Evolutionary conservation across 2,113 vertebrate species (phyloP).

Genomic region (Cololabis saira): DNA sequence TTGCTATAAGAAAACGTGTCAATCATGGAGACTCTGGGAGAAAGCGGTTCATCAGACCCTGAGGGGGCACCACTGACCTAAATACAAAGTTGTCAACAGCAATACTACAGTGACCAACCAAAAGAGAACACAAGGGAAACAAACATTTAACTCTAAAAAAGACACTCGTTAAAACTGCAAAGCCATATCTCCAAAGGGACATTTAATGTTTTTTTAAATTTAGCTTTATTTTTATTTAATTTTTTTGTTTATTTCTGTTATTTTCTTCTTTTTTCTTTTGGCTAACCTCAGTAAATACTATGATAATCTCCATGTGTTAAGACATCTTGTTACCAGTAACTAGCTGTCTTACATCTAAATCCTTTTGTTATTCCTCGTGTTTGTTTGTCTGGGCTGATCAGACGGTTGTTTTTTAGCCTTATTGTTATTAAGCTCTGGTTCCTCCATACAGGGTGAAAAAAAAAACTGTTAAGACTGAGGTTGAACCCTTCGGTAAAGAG

Average conservation of each 20-base stretch:
- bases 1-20: conserved; percentile 77
- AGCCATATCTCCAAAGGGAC: not conserved
- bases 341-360: conserved; percentile 38
- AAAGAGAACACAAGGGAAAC: conserved; percentile 48
- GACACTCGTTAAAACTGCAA: conserved; percentile 2
- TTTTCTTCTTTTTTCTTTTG: too few relatives aligned
- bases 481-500: conserved; percentile 58
- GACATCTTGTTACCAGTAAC: conserved; percentile 17
- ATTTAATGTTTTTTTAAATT: conserved; percentile 22
- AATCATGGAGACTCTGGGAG: conserved; percentile 77
- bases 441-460: conserved; percentile 23
- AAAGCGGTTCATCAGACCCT: conserved; percentile 79
- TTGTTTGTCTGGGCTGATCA: conserved; percentile 9
- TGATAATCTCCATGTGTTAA: not conserved
- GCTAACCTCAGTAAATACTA: not conserved
- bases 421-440: conserved; percentile 44
- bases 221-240: not conserved
- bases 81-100: conserved; percentile 82
- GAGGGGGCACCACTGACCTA: conserved; percentile 82
- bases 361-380: conserved; percentile 35
- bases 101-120: conserved; percentile 66
- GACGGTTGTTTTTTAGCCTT: conserved; percentile 41
- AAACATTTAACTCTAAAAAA: conserved; percentile 56
- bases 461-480: conserved; percentile 56
- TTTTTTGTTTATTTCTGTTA: not conserved